Conservation (phyloP, 2,888 invertebrate species). For the Villa cingulata region DNA sequence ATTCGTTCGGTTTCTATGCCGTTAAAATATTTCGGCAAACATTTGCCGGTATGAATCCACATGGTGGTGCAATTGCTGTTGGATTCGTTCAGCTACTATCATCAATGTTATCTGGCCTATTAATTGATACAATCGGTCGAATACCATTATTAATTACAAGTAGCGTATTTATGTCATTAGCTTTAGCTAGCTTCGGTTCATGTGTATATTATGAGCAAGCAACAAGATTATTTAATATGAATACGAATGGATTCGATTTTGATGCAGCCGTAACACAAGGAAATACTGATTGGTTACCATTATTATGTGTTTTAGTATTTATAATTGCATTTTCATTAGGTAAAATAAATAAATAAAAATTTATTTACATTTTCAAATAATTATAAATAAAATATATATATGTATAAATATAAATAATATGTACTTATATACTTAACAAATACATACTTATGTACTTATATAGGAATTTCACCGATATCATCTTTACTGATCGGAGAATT, state of each 20-base stretch:
- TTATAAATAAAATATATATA: too few relatives aligned
- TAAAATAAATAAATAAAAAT: constrained; percentile 3
- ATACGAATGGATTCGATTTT: constrained; percentile 8
- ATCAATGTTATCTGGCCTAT: constrained; percentile 62
- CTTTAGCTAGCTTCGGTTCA: constrained; percentile 72
- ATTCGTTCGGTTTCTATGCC: constrained; percentile 73
- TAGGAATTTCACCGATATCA: constrained; percentile 68
- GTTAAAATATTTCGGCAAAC: constrained; percentile 78
- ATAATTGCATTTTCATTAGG: constrained; percentile 77
- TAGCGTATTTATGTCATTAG: constrained; percentile 71
- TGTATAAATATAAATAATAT: too few relatives aligned
- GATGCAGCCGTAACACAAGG: constrained; percentile 29
- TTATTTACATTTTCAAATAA: background rate
- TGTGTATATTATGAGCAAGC: constrained; percentile 69
- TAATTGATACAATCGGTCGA: constrained; percentile 77
- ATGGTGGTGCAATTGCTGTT: constrained; percentile 71
- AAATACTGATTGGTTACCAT: constrained; percentile 67
- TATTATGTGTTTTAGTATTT: constrained; percentile 69
- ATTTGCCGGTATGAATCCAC: constrained; percentile 66
- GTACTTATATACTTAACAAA: too few relatives aligned
- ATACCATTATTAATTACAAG: constrained; percentile 71
- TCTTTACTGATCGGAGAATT: constrained; percentile 73
- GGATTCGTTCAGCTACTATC: constrained; percentile 75
- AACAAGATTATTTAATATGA: constrained; percentile 30
- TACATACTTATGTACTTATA: too few relatives aligned